Conservation (phyloP, 92 coral and sea anemone genomes). For the Zoanthus solanderi region DNA sequence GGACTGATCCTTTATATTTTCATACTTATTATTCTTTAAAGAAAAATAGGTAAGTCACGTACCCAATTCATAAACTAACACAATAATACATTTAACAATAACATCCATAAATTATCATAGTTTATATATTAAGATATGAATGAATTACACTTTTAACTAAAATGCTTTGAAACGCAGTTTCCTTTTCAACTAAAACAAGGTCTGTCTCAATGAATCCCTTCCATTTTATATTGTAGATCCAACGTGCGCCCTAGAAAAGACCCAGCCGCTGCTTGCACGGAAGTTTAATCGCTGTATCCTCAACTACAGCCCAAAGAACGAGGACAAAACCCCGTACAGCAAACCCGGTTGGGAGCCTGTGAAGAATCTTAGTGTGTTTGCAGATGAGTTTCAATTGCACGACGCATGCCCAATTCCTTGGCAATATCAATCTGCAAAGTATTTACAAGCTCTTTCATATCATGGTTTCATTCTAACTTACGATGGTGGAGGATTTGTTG, state of each 20-base stretch:
- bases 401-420: slow-evolving; percentile 84
- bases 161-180: no score
- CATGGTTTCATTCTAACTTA: slow-evolving; percentile 65
- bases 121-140: no score
- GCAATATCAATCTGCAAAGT: slow-evolving; percentile 68
- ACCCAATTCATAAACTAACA: no score
- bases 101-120: no score
- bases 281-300: slow-evolving; percentile 78
- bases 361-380: slow-evolving; percentile 59
- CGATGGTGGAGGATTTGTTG: slow-evolving; percentile 88
- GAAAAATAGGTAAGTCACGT: no score
- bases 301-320: slow-evolving; percentile 55
- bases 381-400: slow-evolving; percentile 66
- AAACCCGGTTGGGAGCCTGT: slow-evolving; percentile 86
- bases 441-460: slow-evolving; percentile 63
- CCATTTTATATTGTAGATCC: slow-evolving; percentile 42
- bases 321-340: slow-evolving; percentile 67
- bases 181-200: no score
- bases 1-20: no score
- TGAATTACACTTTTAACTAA: no score
- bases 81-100: no score
- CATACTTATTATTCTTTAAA: no score
- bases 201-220: not conserved
- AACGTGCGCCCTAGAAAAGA: slow-evolving; percentile 51
- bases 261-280: slow-evolving; percentile 64